Evolutionary conservation across 2,888 invertebrate genomes (phyloP).

Genomic region (Lycocerus yunnanus): DNA sequence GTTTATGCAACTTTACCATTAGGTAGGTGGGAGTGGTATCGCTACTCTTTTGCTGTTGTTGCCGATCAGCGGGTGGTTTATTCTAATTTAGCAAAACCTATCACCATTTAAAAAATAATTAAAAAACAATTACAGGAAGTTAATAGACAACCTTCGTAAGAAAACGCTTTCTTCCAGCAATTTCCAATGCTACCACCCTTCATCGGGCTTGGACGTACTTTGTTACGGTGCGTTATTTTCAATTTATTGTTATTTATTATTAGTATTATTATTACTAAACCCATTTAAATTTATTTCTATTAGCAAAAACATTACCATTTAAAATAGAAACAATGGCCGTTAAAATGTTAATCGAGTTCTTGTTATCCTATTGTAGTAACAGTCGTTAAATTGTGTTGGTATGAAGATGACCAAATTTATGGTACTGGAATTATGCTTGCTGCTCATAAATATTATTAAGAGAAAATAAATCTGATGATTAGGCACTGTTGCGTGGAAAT

Average conservation of each 20-base stretch:
- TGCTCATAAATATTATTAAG: no score
- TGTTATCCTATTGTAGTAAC: background rate
- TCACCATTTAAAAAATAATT: background rate
- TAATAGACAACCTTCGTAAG: background rate
- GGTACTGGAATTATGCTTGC: background rate
- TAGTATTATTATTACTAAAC: background rate
- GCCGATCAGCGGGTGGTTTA: constrained; percentile 15
- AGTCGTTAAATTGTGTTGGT: background rate
- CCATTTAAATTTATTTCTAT: background rate
- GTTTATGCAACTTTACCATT: constrained; percentile 21
- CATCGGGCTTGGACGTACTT: background rate
- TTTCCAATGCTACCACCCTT: background rate
- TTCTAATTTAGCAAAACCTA: background rate
- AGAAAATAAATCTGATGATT: no score
- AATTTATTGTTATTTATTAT: background rate
- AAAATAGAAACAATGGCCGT: background rate
- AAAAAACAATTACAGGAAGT: background rate
- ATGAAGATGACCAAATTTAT: background rate
- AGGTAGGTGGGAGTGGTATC: constrained; percentile 20
- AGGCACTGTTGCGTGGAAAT: no score
- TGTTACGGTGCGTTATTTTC: background rate
- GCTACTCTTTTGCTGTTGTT: constrained; percentile 27
- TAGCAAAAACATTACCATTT: background rate
- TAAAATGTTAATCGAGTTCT: background rate
- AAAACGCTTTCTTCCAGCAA: background rate